phyloP scores from a whole-genome alignment of 2,113 vertebrate species.

The Pteruthius melanotis region DNA sequence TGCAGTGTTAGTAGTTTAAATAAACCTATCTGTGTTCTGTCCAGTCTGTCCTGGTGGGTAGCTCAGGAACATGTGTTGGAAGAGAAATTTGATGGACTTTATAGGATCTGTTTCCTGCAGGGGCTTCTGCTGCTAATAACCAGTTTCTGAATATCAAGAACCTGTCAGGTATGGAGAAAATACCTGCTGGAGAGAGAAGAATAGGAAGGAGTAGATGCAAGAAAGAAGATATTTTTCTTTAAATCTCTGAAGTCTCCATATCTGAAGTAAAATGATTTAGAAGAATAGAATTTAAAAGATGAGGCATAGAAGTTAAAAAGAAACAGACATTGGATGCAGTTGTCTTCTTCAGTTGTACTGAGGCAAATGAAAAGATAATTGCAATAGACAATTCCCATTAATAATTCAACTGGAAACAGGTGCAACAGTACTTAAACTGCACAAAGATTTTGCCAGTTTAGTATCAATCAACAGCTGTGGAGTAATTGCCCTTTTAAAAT shows the following conservation, averaged over 20 bases:
- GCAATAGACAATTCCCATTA: neutral
- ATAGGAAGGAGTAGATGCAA: neutral
- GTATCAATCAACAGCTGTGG: slow-evolving; percentile 51
- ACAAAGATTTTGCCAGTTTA: slow-evolving; percentile 15
- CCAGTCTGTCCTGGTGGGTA: neutral
- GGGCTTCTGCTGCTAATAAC: neutral
- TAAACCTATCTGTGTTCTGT: neutral
- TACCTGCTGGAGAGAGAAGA: neutral
- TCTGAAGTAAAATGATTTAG: neutral
- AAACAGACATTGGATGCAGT: neutral
- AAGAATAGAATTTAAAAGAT: neutral
- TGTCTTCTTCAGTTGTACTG: neutral
- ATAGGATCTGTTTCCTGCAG: neutral
- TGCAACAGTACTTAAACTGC: slow-evolving; percentile 35
- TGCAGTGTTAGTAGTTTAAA: neutral
- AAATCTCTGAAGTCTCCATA: neutral
- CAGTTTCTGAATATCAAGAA: neutral
- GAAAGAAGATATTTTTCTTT: neutral
- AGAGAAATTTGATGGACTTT: neutral
- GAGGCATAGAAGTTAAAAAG: neutral
- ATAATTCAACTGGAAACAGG: slow-evolving; percentile 41
- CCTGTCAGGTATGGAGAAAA: neutral
- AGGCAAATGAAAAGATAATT: neutral
- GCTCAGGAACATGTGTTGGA: neutral
- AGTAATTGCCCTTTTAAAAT: slow-evolving; percentile 61